These are phyloP conservation scores for Poeciliopsis presidionis DNA, from an alignment of 2,797 vertebrate species.

Conservation along the genomic window DNA sequence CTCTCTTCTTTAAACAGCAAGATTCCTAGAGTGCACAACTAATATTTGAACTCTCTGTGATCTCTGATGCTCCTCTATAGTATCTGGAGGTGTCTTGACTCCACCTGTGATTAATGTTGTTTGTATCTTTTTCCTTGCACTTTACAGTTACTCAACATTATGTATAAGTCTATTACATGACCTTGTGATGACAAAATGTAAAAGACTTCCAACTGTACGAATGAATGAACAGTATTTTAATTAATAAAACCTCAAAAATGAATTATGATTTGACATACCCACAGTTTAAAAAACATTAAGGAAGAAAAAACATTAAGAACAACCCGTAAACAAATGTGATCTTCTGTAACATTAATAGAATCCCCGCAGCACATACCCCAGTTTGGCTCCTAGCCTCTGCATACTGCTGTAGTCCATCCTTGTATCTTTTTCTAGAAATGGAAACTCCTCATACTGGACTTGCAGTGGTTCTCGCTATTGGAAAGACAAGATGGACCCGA, in stretches of 20 bases:
- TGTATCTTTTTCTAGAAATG: slow-evolving; percentile 88
- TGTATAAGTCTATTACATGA: neutral
- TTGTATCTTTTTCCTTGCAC: neutral
- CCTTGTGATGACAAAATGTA: neutral
- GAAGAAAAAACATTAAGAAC: neutral
- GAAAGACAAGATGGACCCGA: slow-evolving; percentile 12
- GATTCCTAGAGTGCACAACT: neutral
- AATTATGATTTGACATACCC: neutral
- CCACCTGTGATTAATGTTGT: neutral
- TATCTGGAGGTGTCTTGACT: neutral
- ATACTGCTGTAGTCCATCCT: slow-evolving; percentile 92
- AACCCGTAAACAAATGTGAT: neutral
- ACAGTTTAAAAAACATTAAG: neutral
- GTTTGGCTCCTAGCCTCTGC: slow-evolving; percentile 94
- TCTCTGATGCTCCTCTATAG: neutral
- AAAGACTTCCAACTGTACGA: neutral
- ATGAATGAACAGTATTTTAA: neutral
- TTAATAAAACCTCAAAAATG: neutral
- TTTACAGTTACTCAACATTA: neutral
- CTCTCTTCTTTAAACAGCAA: neutral
- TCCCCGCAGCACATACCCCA: slow-evolving; percentile 83
- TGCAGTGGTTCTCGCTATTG: slow-evolving; percentile 81
- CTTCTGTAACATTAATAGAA: neutral
- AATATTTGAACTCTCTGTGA: neutral
- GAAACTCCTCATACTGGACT: slow-evolving; percentile 91